Evolutionary conservation across 2,113 vertebrate species (phyloP).

Genomic region (Psephotus haematonotus): DNA sequence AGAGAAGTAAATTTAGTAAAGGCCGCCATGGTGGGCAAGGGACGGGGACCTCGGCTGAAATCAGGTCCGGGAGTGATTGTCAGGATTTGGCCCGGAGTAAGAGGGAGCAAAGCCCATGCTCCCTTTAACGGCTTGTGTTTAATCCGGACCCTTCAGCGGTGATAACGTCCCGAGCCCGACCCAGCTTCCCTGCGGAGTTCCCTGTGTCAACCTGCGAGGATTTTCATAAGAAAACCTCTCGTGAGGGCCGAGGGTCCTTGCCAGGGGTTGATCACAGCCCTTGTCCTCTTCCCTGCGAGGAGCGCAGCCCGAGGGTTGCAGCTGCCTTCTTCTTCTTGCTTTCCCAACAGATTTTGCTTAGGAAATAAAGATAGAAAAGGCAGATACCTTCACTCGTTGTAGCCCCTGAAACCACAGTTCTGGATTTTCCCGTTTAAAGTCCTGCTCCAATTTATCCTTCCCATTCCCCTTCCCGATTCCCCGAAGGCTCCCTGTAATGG

Average conservation of each 20-base stretch:
- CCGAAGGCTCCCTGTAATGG: not conserved
- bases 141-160: not conserved
- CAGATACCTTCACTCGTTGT: not conserved
- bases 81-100: not conserved
- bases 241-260: not conserved
- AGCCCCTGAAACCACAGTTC: not conserved
- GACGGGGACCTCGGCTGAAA: not conserved
- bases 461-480: not conserved
- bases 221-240: not conserved
- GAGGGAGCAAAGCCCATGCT: not conserved
- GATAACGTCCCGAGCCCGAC: not conserved
- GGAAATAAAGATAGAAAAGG: not conserved
- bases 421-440: not conserved
- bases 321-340: not conserved
- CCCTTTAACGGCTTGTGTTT: rapidly evolving
- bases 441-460: not conserved
- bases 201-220: not conserved
- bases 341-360: not conserved
- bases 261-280: not conserved
- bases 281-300: not conserved
- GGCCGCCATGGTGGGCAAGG: not conserved
- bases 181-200: not conserved
- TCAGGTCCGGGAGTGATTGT: not conserved
- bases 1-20: not conserved
- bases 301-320: not conserved